These are phyloP conservation scores for Halesus radiatus DNA, from an alignment of 1,140 invertebrate species.

Conservation along the genomic window DNA sequence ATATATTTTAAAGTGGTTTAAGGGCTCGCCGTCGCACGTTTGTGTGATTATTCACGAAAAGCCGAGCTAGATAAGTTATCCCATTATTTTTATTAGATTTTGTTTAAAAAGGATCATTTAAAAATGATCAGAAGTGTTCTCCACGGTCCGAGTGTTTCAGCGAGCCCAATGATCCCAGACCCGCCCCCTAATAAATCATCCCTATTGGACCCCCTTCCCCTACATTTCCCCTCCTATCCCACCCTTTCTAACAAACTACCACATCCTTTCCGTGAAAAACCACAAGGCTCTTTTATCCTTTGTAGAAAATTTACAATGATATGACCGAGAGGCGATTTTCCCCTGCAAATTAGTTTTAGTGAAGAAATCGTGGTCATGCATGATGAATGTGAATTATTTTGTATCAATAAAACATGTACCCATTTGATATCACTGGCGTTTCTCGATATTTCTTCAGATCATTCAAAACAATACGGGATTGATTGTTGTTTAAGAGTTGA, in stretches of 20 bases:
- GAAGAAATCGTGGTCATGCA: not conserved
- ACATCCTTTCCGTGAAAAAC: constrained; percentile 25
- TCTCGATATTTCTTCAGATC: too few species aligned
- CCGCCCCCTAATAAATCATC: constrained; percentile 31
- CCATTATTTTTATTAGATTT: too few species aligned
- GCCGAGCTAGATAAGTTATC: too few species aligned
- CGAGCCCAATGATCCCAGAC: not conserved
- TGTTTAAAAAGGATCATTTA: too few species aligned
- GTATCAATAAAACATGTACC: too few species aligned
- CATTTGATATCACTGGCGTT: too few species aligned
- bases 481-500: too few species aligned
- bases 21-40: too few species aligned
- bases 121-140: too few species aligned
- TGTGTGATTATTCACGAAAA: too few species aligned
- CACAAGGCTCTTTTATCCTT: constrained; percentile 21
- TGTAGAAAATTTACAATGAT: constrained; percentile 17
- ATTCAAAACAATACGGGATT: too few species aligned
- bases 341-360: not conserved
- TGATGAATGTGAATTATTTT: not conserved
- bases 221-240: not conserved
- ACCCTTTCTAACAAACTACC: constrained; percentile 10
- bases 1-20: too few species aligned
- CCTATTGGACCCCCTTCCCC: not conserved
- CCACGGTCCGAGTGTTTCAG: not conserved
- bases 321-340: not conserved